Base-by-base conservation (phyloP, 1,140 invertebrate species). In the Megalopta genalis region DNA sequence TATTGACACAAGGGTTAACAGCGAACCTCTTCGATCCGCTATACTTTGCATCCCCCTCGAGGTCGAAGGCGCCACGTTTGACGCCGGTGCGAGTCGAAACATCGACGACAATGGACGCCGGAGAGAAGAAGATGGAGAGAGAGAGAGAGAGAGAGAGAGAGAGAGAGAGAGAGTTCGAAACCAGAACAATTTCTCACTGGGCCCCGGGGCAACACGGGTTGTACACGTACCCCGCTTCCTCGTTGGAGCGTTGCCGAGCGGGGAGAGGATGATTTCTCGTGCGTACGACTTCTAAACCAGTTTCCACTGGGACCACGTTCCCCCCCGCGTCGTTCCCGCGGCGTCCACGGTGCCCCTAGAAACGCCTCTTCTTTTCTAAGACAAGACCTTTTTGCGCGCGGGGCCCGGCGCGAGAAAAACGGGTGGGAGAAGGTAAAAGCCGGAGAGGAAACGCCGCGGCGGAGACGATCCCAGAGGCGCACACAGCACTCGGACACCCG, bases 231-330 rank as follows among this genome's bases (percentile, higher is more conserved):
- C n/a, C 21, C 64, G 64, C 67, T 70, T 37, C 66, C 32, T 63
- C 59, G 52, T 52, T 68, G 18, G 18, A 46, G 27, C 16, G 23
- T 23, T 0, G n/a, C 49, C 21, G 21, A 2, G 27, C 16, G 25
- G 46, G 64, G 23, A 21, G 21, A 52, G n/a, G 70, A 37, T 49
- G 25, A 59, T 74, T 49, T 67, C 54, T 65, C 77, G 39, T 60
- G 49, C 52, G 63, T 84, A 72, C 83, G 66, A 80, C 72, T 85
- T 85, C 80, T 85, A 86, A 86, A 86, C 84, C 84, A 86, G 84
- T 86, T 86, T 86, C 84, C 80, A 68, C 74, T 63, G 66, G 74
- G 46, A n/a, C 21, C 54, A n/a, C 18, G 21, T 21, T 8, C 54
- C 21, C 18, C 9, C 21, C 6, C 54, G 54, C 21, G 49, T 7